phyloP scores from a whole-genome alignment of 2,797 vertebrate genomes.

The Somateria mollissima region DNA sequence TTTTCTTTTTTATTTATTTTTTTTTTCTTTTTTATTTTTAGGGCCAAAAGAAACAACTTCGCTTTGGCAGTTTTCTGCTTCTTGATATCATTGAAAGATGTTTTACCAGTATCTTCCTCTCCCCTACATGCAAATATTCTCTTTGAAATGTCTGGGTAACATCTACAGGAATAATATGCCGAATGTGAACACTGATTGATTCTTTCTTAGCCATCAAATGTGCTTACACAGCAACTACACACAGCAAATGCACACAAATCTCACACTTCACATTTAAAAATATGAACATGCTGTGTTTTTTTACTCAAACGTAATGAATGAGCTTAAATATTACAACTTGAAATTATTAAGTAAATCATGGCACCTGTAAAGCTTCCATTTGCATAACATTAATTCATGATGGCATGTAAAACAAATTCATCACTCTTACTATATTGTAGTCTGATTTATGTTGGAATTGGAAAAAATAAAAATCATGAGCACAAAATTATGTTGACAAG shows the following conservation, averaged over 20 bases:
- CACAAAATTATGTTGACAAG: conserved; percentile 80
- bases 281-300: conserved; percentile 57
- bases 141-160: conserved; percentile 64
- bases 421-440: conserved; percentile 80
- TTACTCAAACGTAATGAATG: conserved; percentile 76
- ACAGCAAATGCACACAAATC: conserved; percentile 69
- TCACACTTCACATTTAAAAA: conserved; percentile 70
- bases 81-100: background rate
- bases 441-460: conserved; percentile 81
- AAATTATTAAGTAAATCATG: conserved; percentile 84
- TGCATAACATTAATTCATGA: conserved; percentile 84
- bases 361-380: conserved; percentile 81
- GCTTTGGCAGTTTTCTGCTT: background rate
- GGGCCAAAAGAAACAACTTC: conserved; percentile 6
- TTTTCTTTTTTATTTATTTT: background rate
- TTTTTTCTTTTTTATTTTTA: background rate
- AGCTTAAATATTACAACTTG: conserved; percentile 82
- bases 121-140: conserved; percentile 41
- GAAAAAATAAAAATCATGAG: conserved; percentile 76
- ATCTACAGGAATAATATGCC: conserved; percentile 13
- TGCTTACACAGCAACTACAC: conserved; percentile 64
- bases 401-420: conserved; percentile 83
- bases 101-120: background rate
- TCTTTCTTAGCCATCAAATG: conserved; percentile 61
- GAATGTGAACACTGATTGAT: conserved; percentile 58